Base-by-base conservation (phyloP, 1,140 invertebrate genomes). In the Epicauta chinensis region DNA sequence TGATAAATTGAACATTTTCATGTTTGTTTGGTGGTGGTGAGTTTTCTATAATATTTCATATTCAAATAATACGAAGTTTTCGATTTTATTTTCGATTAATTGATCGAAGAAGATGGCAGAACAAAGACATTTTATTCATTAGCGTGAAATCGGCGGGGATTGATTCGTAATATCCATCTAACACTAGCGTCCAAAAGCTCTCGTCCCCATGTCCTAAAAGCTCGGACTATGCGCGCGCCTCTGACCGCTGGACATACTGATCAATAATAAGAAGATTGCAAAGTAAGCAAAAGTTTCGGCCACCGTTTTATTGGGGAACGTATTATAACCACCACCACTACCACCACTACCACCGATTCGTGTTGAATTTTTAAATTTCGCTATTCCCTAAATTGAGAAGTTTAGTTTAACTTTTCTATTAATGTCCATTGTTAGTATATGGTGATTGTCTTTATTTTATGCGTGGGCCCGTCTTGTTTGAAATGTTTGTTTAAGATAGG, bases 181-280 rank as follows among this genome's bases (percentile, higher is more conserved):
- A 30, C 4, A 17, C 15, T 16, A 3, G 36, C 2, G 36, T 39
- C 46, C 46, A 31, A 34, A 49, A 49, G 45, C 45, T 38, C 23
- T 7, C 10, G 29, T 30, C 32, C 49, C 49, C 31, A 16, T 46
- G 41, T 52, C 50, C 45, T 56, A 55, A 55, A 39, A 55, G 50
- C 39, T 51, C 35, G 52, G 56, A 53, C 53, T 49, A 31, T 60
- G 59, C 56, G 62, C 60, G 62, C 60, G 56, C 53, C 57, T 59
- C 44, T 68, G 66, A 68, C 66, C 65, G 58, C 59, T 65, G 64
- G 64, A 68, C 66, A n/a, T n/a, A 67, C 62, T 67, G 66, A 68
- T 68, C 66, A 68, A 68, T 68, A 68, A 66, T 68, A 68, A 68
- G 66, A 67, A 67, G 66, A 68, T 68, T 66, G 66, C 63, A 68